These are phyloP conservation scores for Paragorgia papillata DNA, from an alignment of 92 coral and sea anemone genomes.

Conservation along the genomic window DNA sequence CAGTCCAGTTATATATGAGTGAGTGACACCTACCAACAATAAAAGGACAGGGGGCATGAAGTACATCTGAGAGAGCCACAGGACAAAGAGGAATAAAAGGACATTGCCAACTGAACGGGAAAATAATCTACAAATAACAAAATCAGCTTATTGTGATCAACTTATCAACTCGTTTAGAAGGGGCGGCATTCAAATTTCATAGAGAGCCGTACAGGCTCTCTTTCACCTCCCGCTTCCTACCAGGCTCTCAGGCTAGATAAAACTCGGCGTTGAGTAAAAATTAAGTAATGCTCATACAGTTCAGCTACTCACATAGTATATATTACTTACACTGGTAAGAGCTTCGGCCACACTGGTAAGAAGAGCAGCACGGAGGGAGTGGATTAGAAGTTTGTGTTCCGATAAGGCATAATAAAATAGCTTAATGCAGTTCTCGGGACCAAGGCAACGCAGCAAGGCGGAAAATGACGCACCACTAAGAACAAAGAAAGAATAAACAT, in stretches of 20 bases:
- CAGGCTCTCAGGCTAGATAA: too few species aligned
- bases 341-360: slow-evolving; percentile 98
- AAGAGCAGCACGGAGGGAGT: slow-evolving; percentile 88
- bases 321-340: slow-evolving; percentile 74
- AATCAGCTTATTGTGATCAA: too few species aligned
- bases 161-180: too few species aligned
- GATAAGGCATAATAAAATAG: slow-evolving; percentile 79
- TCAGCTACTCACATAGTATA: too few species aligned
- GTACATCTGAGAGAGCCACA: slow-evolving; percentile 83
- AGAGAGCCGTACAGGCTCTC: too few species aligned
- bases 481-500: neutral
- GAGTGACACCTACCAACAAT: slow-evolving; percentile 69
- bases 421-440: slow-evolving; percentile 76
- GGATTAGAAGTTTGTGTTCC: slow-evolving; percentile 89
- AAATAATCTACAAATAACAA: slow-evolving; percentile 66
- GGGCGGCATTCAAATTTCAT: too few species aligned
- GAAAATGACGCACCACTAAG: slow-evolving; percentile 93
- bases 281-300: too few species aligned
- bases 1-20: too few species aligned
- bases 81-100: slow-evolving; percentile 97
- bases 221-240: too few species aligned
- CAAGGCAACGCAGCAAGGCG: slow-evolving; percentile 87
- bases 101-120: slow-evolving; percentile 98
- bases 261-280: too few species aligned
- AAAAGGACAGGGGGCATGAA: slow-evolving; percentile 93